These are phyloP conservation scores for Xenentodon cancila DNA, from an alignment of 2,797 vertebrate species.

Conservation along the genomic window DNA sequence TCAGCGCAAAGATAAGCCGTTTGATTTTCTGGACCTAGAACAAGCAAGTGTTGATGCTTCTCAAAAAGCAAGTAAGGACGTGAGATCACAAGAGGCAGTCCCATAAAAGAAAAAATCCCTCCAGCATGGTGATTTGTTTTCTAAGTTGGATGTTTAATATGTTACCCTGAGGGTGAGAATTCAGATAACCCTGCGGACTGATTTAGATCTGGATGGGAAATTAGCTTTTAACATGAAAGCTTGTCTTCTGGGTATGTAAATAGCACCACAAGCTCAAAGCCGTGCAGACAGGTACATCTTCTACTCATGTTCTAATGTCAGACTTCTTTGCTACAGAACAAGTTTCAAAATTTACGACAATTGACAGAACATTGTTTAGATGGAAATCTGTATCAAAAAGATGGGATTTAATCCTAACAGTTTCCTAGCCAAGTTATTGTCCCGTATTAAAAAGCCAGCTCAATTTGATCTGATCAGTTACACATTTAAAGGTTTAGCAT, in stretches of 20 bases:
- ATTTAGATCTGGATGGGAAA: conserved; percentile 46
- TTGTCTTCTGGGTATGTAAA: conserved; percentile 47
- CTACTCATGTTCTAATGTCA: neutral
- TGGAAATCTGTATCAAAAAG: no score
- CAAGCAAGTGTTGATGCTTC: conserved; percentile 70
- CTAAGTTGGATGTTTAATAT: conserved; percentile 39
- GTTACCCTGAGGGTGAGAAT: conserved; percentile 40
- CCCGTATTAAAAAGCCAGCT: no score
- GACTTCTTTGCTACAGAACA: no score
- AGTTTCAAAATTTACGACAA: no score
- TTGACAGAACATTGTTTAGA: no score
- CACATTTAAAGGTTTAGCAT: no score
- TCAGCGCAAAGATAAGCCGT: conserved; percentile 65
- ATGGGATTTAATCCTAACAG: no score
- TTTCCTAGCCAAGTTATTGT: no score
- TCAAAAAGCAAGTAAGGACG: conserved; percentile 65
- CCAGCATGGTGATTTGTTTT: conserved; percentile 15
- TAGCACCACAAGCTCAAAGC: conserved; percentile 28
- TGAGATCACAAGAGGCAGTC: conserved; percentile 58
- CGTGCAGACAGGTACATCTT: conserved; percentile 37
- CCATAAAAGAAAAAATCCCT: conserved; percentile 24
- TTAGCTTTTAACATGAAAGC: conserved; percentile 59
- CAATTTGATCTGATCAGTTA: no score
- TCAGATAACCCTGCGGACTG: conserved; percentile 33
- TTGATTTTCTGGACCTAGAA: conserved; percentile 68